Base-by-base conservation (phyloP, 2,888 invertebrate genomes). In the Seladonia tumulorum region DNA sequence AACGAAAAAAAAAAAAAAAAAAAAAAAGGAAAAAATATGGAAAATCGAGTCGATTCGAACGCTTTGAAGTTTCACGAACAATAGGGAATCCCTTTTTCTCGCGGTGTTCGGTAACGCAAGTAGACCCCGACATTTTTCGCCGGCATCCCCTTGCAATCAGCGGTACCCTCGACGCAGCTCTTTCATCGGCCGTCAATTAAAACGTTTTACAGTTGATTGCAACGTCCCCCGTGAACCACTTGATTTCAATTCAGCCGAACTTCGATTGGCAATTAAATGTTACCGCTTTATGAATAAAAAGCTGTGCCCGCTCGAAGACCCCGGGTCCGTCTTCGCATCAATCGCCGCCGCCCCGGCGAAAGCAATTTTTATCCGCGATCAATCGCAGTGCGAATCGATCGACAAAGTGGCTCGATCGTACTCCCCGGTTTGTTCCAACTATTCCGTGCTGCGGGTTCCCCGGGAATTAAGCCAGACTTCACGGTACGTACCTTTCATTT, bases 191-290 rank as follows among this genome's bases (percentile, higher is more conserved):
- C 60, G 63, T 53, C 79, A 66, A 78, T 86, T 76, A 35, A 76
- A 77, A 29, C 18, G 66, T 71, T 82, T 82, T 79, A 73, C 35
- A 78, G 29, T 49, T 75, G 71, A 83, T 74, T 76, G 76, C 47
- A 22, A 42, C 60, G 74, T 78, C 49, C 63, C 63, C 63, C 42
- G 76, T 5, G 53, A 25, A 42, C 66, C 60, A 68, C 57, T 77
- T 49, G 49, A 74, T 57, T 79, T 79, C 68, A n/a, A 57, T 75
- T 78, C 39, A 22, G n/a, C 7, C 35, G 5, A 16, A 79, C 68
- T 74, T 76, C 72, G 79, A 80, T 83, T 76, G 76, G 0, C 76
- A 77, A 83, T 66, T 76, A 77, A 80, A 35, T 45, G 68, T 39
- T 70, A 25, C 35, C 63, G 53, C n/a, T 63, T 73, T 60, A 4